Evolutionary conservation across 2,797 vertebrate genomes (phyloP), one percentile per base, ranked within the genome.

Genomic region (Syngnathus acus): DNA sequence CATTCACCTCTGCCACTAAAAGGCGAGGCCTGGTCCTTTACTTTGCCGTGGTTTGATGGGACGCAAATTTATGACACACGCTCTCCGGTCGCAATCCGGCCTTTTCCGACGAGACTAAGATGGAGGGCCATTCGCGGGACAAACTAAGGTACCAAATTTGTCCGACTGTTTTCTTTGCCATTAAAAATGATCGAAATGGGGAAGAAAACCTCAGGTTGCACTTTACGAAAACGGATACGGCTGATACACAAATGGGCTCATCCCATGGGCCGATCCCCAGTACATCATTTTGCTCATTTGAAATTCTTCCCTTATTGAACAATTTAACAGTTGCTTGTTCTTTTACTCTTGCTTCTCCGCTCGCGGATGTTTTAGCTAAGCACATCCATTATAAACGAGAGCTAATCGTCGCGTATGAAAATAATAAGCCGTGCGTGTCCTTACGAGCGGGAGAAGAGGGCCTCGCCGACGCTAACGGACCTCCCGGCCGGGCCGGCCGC

Each of bases 1-100:
- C 60, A 62, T 62, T 62, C 42, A 62, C 60, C 60, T 62, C 60
- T 26, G 60, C 42, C 40, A 16, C 42, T 16, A 4, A 45, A 7
- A 14, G 55, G 14, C 32, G 14, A 14, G n/a, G 2, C 48, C 48
- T n/a, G 5, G 7, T 50, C 48, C 48, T 9, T 19, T n/a, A n/a
- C 48, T 50, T 50, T 8, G 19, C 19, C 48, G 17, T 50, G 17
- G 16, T n/a, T 6, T 10, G 40, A 9, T 6, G 10, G 40, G 9
- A 42, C 40, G 10, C 40, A 3, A 10, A 8, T 42, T 42, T 10
- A 7, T 42, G 10, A 42, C 40, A 1, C 42, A 42, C 40, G 40
- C 9, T 40, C 40, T 10, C 40, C 40, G 3, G 17, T 2, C 47
- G 47, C 47, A 48, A 48, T 8, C 47, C 47, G 7, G 16, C 47